Conservation (phyloP, 2,797 vertebrate species). For the Gymnodraco acuticeps region DNA sequence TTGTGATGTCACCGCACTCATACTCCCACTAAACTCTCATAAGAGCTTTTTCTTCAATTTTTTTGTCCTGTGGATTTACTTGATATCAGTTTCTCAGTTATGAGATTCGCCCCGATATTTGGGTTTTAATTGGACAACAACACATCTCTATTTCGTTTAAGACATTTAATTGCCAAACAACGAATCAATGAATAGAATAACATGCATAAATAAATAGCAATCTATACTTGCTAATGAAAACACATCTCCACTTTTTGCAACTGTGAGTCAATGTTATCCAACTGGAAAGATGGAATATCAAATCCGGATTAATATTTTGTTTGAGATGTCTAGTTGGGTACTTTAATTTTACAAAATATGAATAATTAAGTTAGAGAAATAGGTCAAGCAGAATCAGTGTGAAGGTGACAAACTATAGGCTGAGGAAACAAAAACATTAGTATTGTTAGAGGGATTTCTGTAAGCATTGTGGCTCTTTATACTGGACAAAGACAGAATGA, state of each 20-base stretch:
- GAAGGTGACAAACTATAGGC: neutral
- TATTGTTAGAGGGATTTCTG: neutral
- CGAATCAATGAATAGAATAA: too few relatives aligned
- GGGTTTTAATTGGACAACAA: too few relatives aligned
- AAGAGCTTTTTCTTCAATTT: neutral
- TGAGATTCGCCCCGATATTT: too few relatives aligned
- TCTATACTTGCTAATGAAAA: too few relatives aligned
- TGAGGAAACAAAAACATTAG: neutral
- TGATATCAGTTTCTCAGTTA: neutral
- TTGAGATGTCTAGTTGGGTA: neutral
- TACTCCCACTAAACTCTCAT: too few relatives aligned
- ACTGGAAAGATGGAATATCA: neutral
- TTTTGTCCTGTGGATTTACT: neutral
- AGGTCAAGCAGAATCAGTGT: neutral
- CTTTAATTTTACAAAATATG: neutral
- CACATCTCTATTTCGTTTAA: too few relatives aligned
- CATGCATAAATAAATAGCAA: too few relatives aligned
- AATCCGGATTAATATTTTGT: too few relatives aligned
- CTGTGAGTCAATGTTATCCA: neutral
- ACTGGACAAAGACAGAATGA: neutral
- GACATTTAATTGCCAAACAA: too few relatives aligned
- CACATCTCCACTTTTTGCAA: too few relatives aligned
- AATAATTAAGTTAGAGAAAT: conserved; percentile 3
- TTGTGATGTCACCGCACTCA: neutral
- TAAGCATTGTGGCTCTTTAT: neutral